Base-by-base conservation (phyloP, 2,113 vertebrate genomes). In the Micromys minutus region DNA sequence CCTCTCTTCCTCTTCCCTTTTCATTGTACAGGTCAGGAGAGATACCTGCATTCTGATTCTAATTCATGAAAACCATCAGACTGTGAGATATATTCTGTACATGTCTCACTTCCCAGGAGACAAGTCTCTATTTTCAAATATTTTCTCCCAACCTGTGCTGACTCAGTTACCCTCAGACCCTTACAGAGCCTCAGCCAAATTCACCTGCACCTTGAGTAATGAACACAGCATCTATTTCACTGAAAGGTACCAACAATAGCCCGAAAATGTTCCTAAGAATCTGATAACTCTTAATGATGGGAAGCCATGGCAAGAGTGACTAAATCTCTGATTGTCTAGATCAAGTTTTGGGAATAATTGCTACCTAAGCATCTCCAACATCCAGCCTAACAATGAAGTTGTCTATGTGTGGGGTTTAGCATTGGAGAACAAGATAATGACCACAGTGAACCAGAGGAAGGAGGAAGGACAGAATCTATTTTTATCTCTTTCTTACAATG, bases 321-420 rank as follows among this genome's bases (percentile, higher is more conserved):
- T 42, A 31, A 12, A 89, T 89, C 21, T 21, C 57, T 76, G 87
- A 77, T 10, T 13, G 57, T 26, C 57, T 76, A 72, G 72, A 57
- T 89, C 72, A 31, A 63, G 87, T 7, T 76, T 39, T 36, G 87
- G 57, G 39, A 29, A n/a, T 24, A 5, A 75, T 0, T 29, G n/a
- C 31, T 34, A 59, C 87, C 19, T 75, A 22, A 75, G 15, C 52
- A 89, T 89, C 69, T 34, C n/a, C 52, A 75, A 75, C 26, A 21
- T 45, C 29, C 69, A 59, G 52, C 36, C 16, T 45, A 52, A 74
- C 2, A n/a, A 89, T 34, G 52, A 89, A 39, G 36, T 36, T 11
- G 4, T 17, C 13, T 57, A 72, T 17, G 39, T 59, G 6, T 9
- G 24, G 0, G 0, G 47, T 0, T 34, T 34, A 34, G 2, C 26